Conservation (phyloP, 1,140 invertebrate genomes). For the Achatina immaculata region DNA sequence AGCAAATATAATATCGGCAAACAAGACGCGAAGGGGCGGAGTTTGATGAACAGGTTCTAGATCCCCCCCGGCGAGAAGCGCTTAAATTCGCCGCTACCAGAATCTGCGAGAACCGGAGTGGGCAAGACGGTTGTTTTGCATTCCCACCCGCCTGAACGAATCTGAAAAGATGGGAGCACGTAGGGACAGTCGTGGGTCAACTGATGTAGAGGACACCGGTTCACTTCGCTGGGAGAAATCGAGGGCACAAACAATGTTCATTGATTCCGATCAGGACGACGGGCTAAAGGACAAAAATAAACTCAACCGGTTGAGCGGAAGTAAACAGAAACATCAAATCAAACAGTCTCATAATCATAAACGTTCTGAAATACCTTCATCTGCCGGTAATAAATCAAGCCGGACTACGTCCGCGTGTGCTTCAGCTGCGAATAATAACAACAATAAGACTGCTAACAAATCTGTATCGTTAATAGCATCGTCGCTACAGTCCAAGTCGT, state of each 20-base stretch:
- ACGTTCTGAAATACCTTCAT: not conserved
- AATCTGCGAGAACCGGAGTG: not conserved
- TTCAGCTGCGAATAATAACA: not conserved
- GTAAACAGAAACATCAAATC: slow-evolving; percentile 2
- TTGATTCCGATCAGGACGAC: slow-evolving; percentile 17
- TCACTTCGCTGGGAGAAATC: slow-evolving; percentile 6
- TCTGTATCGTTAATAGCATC: not conserved
- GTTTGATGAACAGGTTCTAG: not conserved
- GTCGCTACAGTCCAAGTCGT: not conserved
- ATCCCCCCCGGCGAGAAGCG: slow-evolving; percentile 4
- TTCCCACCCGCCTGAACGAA: slow-evolving; percentile 14
- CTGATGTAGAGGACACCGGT: slow-evolving; percentile 16
- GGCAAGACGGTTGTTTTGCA: not conserved
- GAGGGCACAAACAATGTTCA: slow-evolving; percentile 23
- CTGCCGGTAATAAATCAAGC: not conserved
- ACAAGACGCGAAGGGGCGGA: slow-evolving; percentile 27
- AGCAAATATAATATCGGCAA: slow-evolving; percentile 31
- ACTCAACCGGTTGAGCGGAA: slow-evolving; percentile 9
- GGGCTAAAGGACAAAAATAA: slow-evolving; percentile 22
- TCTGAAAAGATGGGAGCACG: slow-evolving; percentile 22
- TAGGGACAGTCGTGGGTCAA: slow-evolving; percentile 30
- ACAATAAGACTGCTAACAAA: not conserved
- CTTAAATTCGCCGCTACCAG: not conserved
- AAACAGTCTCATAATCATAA: not conserved
- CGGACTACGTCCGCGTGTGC: not conserved